Evolutionary conservation across 1,140 invertebrate species (phyloP), one percentile per base, ranked within the genome.

Genomic region (Thalassaphorura encarpata): DNA sequence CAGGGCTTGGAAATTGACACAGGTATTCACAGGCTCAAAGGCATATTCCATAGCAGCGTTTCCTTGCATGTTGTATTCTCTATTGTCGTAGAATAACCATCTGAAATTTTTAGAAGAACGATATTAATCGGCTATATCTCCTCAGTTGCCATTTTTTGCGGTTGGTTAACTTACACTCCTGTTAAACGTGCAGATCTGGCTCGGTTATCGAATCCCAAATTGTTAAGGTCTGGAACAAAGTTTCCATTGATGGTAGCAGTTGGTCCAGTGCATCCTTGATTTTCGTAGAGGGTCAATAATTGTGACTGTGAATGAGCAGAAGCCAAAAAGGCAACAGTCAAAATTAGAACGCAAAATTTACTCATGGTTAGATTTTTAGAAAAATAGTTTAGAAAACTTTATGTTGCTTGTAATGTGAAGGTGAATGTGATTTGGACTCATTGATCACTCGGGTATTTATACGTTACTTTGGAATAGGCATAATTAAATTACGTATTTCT

Each of bases 41-140:
- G 58, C 50, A 33, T 60, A 67, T 27, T 67, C 61, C 40, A 56
- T 57, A 1, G 45, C 48, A 8, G 40, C 48, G 24, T 49, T 42
- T 2, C 23, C 6, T 11, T 29, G 29, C 0, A 2, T 6, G 51
- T 66, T 67, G 58, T 51, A 67, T 16, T 61, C 26, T 15, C n/a
- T 3, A 16, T 60, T 24, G 15, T 66, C 57, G 55, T 67, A 67
- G 42, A 62, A 66, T 1, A 67, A 21, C 67, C 66, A 67, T 43
- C 67, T 67, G 56, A 26, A 6, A 23, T 19, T 42, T n/a, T 16
- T n/a, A 58, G 16, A 41, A 54, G 24, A 45, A 48, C 18, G 18
- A 13, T 43, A 27, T 42, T 23, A 46, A 48, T 15, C 13, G 19
- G 23, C 3, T 13, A 23, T 6, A 6, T 8, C 8, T 26, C 3